Conservation (phyloP, 2,888 invertebrate species). For the Osmoderma eremita region DNA sequence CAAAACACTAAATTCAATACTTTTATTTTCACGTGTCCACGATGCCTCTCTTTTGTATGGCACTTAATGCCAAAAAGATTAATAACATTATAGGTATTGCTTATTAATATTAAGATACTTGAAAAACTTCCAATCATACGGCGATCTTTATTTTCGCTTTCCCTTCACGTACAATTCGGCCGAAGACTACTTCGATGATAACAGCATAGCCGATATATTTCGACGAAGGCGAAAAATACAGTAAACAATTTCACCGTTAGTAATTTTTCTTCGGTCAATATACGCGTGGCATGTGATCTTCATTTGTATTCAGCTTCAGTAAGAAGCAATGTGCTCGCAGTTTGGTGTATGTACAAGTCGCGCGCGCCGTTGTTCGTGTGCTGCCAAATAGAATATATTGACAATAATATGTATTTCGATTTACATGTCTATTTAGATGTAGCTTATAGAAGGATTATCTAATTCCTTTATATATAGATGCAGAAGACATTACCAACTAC, state of each 20-base stretch:
- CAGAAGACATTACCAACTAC: no score
- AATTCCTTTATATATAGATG: no score
- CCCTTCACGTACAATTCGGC: constrained; percentile 5
- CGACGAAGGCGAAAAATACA: constrained; percentile 27
- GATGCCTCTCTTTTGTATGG: no score
- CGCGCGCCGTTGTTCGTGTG: not conserved
- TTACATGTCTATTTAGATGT: no score
- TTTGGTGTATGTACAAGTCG: constrained; percentile 15
- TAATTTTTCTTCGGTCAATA: constrained; percentile 13
- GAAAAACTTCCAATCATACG: no score
- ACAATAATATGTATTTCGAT: no score
- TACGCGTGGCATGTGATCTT: constrained; percentile 24
- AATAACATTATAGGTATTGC: no score
- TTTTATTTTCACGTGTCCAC: no score
- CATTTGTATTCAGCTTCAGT: constrained; percentile 25
- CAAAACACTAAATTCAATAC: no score
- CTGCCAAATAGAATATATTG: not conserved
- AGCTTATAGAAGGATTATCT: no score
- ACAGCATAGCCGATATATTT: not conserved
- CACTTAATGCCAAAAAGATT: no score
- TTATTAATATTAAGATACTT: no score
- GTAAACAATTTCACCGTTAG: constrained; percentile 35
- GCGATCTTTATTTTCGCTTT: constrained; percentile 8
- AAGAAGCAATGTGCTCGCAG: constrained; percentile 29
- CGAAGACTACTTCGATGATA: not conserved